These are phyloP conservation scores for Arvicola amphibius DNA, from an alignment of 2,797 vertebrate genomes.

Conservation along the genomic window DNA sequence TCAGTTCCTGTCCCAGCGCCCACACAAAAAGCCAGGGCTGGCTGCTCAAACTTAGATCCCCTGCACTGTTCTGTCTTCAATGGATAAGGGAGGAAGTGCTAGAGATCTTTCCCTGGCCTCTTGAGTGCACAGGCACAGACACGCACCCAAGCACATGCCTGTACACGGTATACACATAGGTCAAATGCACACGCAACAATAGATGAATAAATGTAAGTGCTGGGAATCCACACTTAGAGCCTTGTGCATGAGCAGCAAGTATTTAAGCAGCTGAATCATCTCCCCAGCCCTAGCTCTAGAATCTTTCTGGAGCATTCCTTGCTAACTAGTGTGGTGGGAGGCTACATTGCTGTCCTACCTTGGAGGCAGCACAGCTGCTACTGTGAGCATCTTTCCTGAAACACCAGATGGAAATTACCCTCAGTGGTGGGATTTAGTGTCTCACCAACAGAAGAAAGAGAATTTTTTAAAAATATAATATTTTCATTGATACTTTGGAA, in stretches of 20 bases:
- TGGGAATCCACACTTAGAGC: not conserved
- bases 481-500: not conserved
- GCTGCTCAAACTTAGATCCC: too few relatives aligned
- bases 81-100: not conserved
- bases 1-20: not conserved
- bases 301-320: not conserved
- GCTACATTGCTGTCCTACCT: not conserved
- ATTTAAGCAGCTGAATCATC: not conserved
- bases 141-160: not conserved
- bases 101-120: not conserved
- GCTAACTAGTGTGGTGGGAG: conserved; percentile 26
- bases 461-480: not conserved
- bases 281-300: not conserved
- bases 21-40: not conserved
- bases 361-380: not conserved
- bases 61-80: not conserved
- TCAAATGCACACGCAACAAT: not conserved
- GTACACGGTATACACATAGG: not conserved
- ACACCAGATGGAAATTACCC: not conserved
- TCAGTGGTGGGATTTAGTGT: conserved; percentile 18
- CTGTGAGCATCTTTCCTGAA: conserved; percentile 6
- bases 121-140: not conserved
- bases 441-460: conserved; percentile 9
- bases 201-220: not conserved
- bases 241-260: not conserved